phyloP scores from a whole-genome alignment of 1,140 invertebrate genomes.

The Sycophila sp. region DNA sequence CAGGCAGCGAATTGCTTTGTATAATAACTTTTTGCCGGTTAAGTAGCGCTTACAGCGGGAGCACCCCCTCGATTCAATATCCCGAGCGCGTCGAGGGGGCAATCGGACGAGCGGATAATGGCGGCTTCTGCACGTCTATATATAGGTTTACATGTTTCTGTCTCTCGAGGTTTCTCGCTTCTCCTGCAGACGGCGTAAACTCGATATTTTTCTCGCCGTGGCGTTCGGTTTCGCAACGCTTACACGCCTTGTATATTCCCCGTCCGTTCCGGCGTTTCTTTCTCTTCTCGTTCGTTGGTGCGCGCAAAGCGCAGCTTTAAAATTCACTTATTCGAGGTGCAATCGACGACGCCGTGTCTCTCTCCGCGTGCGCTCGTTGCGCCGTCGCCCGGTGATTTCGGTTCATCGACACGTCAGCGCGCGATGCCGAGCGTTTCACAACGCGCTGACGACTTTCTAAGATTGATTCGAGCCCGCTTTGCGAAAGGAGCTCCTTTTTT shows the following conservation, averaged over 20 bases:
- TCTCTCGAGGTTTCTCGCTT: not conserved
- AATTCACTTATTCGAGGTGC: too few relatives aligned
- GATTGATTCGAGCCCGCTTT: conserved; percentile 23
- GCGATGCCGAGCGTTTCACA: conserved; percentile 7
- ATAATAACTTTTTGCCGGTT: too few relatives aligned
- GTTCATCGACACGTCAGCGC: conserved; percentile 26
- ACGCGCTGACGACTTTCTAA: conserved; percentile 27
- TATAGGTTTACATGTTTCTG: too few relatives aligned
- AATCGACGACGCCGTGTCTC: too few relatives aligned
- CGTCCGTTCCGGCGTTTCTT: too few relatives aligned
- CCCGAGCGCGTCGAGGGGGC: not conserved
- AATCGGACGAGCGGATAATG: not conserved
- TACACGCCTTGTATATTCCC: too few relatives aligned
- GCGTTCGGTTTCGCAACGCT: too few relatives aligned
- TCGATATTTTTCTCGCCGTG: too few relatives aligned
- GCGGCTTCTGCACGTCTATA: not conserved
- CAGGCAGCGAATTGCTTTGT: too few relatives aligned
- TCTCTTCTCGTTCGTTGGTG: too few relatives aligned
- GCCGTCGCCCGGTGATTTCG: conserved; percentile 11
- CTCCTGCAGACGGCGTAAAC: too few relatives aligned
- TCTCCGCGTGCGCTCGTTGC: too few relatives aligned
- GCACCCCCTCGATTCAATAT: conserved; percentile 21
- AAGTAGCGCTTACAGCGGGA: conserved; percentile 36
- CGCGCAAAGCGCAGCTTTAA: not conserved
- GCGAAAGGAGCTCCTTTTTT: not conserved